Base-by-base conservation (phyloP, 2,888 invertebrate species). In the Macrosoma leucophasiata region DNA sequence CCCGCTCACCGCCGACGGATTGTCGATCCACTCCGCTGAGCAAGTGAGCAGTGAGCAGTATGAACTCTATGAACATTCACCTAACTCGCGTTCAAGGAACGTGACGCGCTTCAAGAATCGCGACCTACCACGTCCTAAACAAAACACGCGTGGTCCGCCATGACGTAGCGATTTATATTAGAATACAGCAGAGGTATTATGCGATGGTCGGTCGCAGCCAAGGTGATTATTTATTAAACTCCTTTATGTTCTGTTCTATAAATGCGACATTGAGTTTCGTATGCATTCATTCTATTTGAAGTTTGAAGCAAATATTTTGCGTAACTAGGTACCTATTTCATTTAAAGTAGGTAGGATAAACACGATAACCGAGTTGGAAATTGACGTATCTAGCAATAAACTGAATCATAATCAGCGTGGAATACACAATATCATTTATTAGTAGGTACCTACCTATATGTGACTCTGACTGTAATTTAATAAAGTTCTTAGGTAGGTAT, bases 1-100 rank as follows among this genome's bases (percentile, higher is more conserved):
- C 56, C 54, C 55, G 50, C 73, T 60, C 63, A 65, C 44, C 43
- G 32, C 32, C 13, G 28, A 61, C 69, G 63, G 60, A 67, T 59
- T 65, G 63, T 69, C 67, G 62, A 62, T 61, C 64, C 62, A 52
- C 55, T 55, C 54, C 39, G 39, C 41, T 43, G 36, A 52, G 50
- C 50, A 53, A 53, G 56, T 44, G 9, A 20, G 41, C 52, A 29
- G 38, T 42, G 45, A 49, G 43, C 35, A 26, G 27, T 27, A 13
- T 29, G 25, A 21, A 25, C 17, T 20, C 29, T 21, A 15, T n/a
- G 23, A 31, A 40, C 39, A 30, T 29, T 36, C 35, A 38, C 42
- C 46, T 39, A 30, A 33, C 30, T 29, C 37, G 39, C 35, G 42
- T 40, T 33, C 46, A 39, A 39, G 23, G 37, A 36, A 39, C 34